Percentiles rank a stretch among this genome's conserved stretches.
Conservation (phyloP, 2,888 invertebrate genomes). For the Griposia aprilina region DNA sequence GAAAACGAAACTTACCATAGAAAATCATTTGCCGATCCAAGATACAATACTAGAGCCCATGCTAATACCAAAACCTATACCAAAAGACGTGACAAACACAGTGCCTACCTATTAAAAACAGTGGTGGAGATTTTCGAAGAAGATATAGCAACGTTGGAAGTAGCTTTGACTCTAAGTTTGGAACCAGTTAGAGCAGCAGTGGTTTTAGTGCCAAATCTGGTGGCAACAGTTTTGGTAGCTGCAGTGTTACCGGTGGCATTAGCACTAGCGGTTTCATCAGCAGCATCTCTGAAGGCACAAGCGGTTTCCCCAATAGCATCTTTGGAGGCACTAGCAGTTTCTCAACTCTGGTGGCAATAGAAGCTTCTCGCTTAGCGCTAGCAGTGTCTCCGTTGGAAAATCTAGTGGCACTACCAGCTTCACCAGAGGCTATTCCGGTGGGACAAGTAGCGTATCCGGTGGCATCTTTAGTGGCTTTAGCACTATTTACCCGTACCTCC, state of each 20-base stretch:
- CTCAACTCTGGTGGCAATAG: neutral
- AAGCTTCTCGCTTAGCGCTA: neutral
- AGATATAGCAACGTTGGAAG: neutral
- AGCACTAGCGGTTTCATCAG: neutral
- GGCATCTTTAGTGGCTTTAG: neutral
- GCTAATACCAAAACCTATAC: neutral
- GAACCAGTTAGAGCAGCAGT: neutral
- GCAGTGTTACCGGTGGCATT: neutral
- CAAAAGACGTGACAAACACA: neutral
- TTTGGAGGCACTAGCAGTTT: neutral
- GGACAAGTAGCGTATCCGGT: neutral
- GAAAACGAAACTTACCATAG: conserved; percentile 4
- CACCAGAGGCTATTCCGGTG: neutral
- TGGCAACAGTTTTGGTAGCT: neutral
- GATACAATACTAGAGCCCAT: neutral
- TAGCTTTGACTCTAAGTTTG: neutral
- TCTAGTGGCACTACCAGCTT: neutral
- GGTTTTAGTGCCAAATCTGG: neutral
- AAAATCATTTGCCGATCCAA: neutral
- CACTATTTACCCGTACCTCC: neutral
- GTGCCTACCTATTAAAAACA: neutral
- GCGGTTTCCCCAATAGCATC: neutral
- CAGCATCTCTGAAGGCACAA: neutral
- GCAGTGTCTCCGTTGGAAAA: neutral
- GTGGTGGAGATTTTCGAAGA: neutral